Percentiles rank a stretch among this genome's conserved stretches.
Evolutionary conservation across 2,888 invertebrate species (phyloP).

Genomic region (Cheilosia impressa): DNA sequence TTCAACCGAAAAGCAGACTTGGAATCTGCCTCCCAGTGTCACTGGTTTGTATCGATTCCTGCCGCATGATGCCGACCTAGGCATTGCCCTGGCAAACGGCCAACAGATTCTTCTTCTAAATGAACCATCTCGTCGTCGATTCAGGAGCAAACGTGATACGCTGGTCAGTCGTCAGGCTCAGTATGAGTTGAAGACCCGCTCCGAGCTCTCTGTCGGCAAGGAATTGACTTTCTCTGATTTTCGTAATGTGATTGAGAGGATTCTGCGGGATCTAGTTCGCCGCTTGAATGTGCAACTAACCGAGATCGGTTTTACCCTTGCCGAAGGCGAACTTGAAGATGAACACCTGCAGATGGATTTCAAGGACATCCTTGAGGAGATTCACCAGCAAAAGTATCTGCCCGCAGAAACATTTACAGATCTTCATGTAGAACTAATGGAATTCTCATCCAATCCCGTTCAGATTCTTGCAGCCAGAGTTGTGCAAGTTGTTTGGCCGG

Average conservation of each 20-base stretch:
- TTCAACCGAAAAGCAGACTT: conserved; percentile 78
- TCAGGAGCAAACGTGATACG: conserved; percentile 33
- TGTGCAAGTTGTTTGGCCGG: conserved; percentile 79
- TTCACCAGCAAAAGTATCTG: conserved; percentile 76
- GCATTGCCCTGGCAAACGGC: conserved; percentile 82
- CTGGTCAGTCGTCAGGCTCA: conserved; percentile 13
- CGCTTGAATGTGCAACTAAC: conserved; percentile 79
- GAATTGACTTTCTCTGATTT: conserved; percentile 76
- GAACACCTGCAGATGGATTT: conserved; percentile 80
- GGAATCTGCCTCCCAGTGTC: conserved; percentile 69
- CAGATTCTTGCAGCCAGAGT: conserved; percentile 79
- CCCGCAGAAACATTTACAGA: conserved; percentile 64
- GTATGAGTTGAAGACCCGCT: not conserved
- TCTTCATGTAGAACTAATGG: conserved; percentile 75
- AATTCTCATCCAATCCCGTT: conserved; percentile 78
- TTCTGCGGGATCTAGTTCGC: conserved; percentile 77
- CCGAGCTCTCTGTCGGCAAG: conserved; percentile 2
- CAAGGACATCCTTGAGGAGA: conserved; percentile 76
- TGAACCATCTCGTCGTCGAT: conserved; percentile 17
- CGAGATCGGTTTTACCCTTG: conserved; percentile 80
- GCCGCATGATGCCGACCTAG: conserved; percentile 74
- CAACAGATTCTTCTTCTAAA: conserved; percentile 78
- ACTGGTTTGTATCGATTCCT: conserved; percentile 76
- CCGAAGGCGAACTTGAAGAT: conserved; percentile 80
- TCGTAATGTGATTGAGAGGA: conserved; percentile 73